A percentile compares a stretch with the other conserved stretches of the same genome.
Evolutionary conservation across 2,797 vertebrate genomes (phyloP).

Genomic region (Rhadinocentrus ornatus): DNA sequence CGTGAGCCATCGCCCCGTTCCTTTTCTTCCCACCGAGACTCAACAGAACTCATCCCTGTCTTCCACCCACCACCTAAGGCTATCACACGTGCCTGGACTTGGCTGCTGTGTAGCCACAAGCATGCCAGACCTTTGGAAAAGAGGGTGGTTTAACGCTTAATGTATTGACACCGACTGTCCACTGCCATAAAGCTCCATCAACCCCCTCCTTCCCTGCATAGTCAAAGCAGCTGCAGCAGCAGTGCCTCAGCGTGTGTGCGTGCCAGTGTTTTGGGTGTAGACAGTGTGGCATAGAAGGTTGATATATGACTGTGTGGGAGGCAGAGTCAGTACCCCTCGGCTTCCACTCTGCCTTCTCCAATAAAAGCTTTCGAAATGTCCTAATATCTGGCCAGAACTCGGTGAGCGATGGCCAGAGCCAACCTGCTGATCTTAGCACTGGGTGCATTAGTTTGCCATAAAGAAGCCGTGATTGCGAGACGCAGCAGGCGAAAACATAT

Average conservation of each 20-base stretch:
- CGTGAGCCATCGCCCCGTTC: slow-evolving; percentile 42
- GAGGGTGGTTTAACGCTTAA: slow-evolving; percentile 57
- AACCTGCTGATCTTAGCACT: slow-evolving; percentile 78
- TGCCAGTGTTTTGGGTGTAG: slow-evolving; percentile 38
- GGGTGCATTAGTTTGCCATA: slow-evolving; percentile 77
- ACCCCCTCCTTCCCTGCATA: slow-evolving; percentile 33
- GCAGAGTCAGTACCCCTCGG: slow-evolving; percentile 50
- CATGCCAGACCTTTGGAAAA: slow-evolving; percentile 55
- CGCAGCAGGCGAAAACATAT: slow-evolving; percentile 71
- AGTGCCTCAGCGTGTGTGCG: slow-evolving; percentile 19
- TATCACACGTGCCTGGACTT: slow-evolving; percentile 24
- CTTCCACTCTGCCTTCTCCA: slow-evolving; percentile 43
- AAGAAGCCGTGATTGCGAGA: slow-evolving; percentile 77
- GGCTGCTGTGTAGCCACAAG: slow-evolving; percentile 27
- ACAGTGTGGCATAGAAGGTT: slow-evolving; percentile 19
- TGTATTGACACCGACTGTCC: slow-evolving; percentile 67
- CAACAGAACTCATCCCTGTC: slow-evolving; percentile 32
- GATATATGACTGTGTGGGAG: slow-evolving; percentile 68
- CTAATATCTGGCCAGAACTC: slow-evolving; percentile 52
- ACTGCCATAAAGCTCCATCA: slow-evolving; percentile 60
- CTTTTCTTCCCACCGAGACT: slow-evolving; percentile 47
- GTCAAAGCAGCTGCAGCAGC: slow-evolving; percentile 47
- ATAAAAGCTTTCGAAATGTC: slow-evolving; percentile 56
- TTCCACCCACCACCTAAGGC: slow-evolving; percentile 42
- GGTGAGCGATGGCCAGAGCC: slow-evolving; percentile 68